A percentile compares a stretch with the other conserved stretches of the same genome.
Conservation (phyloP, 2,113 vertebrate species). For the Meriones unguiculatus region DNA sequence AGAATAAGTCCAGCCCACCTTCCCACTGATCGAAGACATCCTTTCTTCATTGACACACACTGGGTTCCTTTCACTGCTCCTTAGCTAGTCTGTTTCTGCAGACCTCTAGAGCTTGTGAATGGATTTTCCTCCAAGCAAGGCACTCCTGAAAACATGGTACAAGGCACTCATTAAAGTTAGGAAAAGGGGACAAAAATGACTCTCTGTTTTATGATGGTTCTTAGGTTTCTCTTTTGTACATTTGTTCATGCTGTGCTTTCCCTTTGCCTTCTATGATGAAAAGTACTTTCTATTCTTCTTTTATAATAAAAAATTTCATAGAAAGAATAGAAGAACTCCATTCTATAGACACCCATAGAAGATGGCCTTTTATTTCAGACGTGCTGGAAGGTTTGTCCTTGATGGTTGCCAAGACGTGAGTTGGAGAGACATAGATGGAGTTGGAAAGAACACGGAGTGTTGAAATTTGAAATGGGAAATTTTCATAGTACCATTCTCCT, state of each 20-base stretch:
- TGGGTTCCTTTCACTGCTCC: neutral
- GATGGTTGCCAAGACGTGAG: constrained; percentile 39
- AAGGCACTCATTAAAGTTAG: neutral
- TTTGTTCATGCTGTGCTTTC: neutral
- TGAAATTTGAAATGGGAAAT: constrained; percentile 64
- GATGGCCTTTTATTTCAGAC: constrained; percentile 60
- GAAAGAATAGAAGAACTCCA: constrained; percentile 54
- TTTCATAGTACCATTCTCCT: neutral
- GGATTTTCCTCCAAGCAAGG: neutral
- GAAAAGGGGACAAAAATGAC: neutral
- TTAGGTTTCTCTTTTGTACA: constrained; percentile 44
- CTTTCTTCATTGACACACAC: neutral
- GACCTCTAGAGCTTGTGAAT: neutral
- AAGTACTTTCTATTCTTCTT: constrained; percentile 38
- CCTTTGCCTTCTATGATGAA: constrained; percentile 7
- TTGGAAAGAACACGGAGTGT: constrained; percentile 65
- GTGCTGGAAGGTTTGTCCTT: constrained; percentile 52
- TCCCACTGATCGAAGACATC: neutral
- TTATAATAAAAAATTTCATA: constrained; percentile 54
- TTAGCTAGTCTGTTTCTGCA: neutral
- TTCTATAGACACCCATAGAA: neutral
- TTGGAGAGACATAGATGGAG: constrained; percentile 61
- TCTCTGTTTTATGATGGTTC: constrained; percentile 32
- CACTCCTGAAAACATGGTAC: neutral
- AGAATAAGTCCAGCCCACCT: neutral